Percentiles rank a stretch among this genome's conserved stretches.
Evolutionary conservation across 2,113 vertebrate species (phyloP).

Genomic region (Scopus umbretta): DNA sequence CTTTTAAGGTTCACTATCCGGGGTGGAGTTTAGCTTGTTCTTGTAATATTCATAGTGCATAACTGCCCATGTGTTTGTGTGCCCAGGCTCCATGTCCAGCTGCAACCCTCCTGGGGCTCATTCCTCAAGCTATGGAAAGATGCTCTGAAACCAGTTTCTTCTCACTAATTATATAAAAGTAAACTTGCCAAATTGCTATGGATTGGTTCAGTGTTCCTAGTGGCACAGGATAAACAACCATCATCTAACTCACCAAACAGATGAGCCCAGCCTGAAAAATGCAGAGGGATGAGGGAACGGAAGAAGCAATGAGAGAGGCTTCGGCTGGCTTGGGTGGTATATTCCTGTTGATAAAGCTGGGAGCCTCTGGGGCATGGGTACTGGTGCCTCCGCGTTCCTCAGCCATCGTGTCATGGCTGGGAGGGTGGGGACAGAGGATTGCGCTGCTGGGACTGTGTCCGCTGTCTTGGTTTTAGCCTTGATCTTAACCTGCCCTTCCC

Average conservation of each 20-base stretch:
- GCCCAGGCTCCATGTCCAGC: not conserved
- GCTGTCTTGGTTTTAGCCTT: not conserved
- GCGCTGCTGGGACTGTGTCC: not conserved
- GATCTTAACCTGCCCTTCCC: not conserved
- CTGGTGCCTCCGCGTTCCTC: not conserved
- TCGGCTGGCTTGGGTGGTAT: not conserved
- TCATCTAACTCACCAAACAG: not conserved
- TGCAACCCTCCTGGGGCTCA: not conserved
- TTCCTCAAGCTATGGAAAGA: not conserved
- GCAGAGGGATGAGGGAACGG: not conserved
- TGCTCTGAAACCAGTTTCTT: not conserved
- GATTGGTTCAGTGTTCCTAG: not conserved
- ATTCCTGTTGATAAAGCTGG: not conserved
- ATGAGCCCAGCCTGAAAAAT: not conserved
- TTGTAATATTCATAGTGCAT: not conserved
- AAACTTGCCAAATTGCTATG: not conserved
- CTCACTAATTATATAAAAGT: not conserved
- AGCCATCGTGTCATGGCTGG: accelerated
- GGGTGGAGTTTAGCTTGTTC: not conserved
- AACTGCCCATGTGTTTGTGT: not conserved
- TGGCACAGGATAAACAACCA: not conserved
- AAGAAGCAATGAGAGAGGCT: not conserved
- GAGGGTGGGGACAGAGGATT: not conserved
- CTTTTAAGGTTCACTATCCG: not conserved
- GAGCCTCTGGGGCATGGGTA: accelerated